Conservation (phyloP, 2,113 vertebrate genomes). For the Podarcis muralis region DNA sequence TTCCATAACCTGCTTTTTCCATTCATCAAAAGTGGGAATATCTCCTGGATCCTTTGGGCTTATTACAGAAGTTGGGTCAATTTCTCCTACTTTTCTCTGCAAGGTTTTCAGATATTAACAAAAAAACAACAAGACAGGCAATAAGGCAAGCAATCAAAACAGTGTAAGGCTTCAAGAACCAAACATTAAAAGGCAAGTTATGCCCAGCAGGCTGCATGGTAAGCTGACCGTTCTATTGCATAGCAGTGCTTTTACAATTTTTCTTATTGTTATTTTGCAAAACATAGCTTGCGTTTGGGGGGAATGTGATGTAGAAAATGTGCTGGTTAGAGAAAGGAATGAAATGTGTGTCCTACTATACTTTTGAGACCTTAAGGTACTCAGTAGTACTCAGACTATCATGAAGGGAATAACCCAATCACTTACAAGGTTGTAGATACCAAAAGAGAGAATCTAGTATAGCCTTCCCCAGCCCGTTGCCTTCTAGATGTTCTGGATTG, state of each 20-base stretch:
- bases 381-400: background rate
- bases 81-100: conserved; percentile 77
- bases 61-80: conserved; percentile 82
- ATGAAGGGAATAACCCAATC: background rate
- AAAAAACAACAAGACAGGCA: background rate
- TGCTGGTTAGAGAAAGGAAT: too few species aligned
- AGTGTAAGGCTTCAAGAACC: background rate
- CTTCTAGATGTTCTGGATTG: too few species aligned
- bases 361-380: background rate
- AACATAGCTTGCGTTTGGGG: background rate
- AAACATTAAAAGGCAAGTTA: background rate
- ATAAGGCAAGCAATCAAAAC: background rate
- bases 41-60: conserved; percentile 89
- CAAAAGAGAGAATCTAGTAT: too few species aligned
- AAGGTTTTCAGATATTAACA: background rate
- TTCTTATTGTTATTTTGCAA: background rate
- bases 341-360: too few species aligned
- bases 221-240: background rate
- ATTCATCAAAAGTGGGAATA: conserved; percentile 98
- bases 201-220: background rate
- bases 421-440: background rate
- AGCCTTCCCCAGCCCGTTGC: too few species aligned
- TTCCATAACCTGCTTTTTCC: conserved; percentile 99
- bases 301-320: too few species aligned
- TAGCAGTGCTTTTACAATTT: background rate